phyloP scores from a whole-genome alignment of 2,888 invertebrate species.

The Eumerus sabulonum region DNA sequence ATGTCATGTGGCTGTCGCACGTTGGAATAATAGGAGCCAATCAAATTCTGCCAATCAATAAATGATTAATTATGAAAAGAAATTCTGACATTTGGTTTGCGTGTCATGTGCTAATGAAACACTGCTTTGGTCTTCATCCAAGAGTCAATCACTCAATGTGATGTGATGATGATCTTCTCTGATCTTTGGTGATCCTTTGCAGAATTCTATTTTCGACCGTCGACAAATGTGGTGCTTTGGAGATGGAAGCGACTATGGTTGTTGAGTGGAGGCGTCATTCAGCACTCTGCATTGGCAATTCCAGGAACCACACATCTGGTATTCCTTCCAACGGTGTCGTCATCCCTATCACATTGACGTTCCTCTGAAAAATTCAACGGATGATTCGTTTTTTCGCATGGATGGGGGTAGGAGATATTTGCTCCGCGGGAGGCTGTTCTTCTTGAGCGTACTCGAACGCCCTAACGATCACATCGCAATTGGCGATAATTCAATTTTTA shows the following conservation, averaged over 20 bases:
- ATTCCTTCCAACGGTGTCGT: not conserved
- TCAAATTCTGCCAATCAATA: constrained; percentile 36
- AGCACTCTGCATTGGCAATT: constrained; percentile 38
- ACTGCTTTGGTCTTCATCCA: constrained; percentile 43
- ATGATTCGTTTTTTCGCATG: constrained; percentile 17
- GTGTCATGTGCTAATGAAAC: constrained; percentile 10
- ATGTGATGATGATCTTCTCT: constrained; percentile 16
- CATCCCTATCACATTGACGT: too few species aligned
- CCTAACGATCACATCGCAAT: constrained; percentile 41
- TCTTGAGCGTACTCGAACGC: constrained; percentile 15
- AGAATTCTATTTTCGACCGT: constrained; percentile 57
- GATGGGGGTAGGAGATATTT: constrained; percentile 21
- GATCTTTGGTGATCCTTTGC: constrained; percentile 23
- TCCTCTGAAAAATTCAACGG: too few species aligned
- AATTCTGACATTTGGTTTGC: constrained; percentile 25
- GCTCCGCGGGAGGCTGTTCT: constrained; percentile 33
- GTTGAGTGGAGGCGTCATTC: constrained; percentile 21
- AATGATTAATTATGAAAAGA: constrained; percentile 41
- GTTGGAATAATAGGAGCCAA: not conserved
- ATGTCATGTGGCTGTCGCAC: constrained; percentile 30
- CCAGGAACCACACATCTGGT: constrained; percentile 43
- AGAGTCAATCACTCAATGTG: constrained; percentile 52
- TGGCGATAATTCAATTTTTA: constrained; percentile 61
- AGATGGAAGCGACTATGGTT: not conserved
- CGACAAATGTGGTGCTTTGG: constrained; percentile 25